Conservation (phyloP, 2,888 invertebrate species). For the Acleris laterana region DNA sequence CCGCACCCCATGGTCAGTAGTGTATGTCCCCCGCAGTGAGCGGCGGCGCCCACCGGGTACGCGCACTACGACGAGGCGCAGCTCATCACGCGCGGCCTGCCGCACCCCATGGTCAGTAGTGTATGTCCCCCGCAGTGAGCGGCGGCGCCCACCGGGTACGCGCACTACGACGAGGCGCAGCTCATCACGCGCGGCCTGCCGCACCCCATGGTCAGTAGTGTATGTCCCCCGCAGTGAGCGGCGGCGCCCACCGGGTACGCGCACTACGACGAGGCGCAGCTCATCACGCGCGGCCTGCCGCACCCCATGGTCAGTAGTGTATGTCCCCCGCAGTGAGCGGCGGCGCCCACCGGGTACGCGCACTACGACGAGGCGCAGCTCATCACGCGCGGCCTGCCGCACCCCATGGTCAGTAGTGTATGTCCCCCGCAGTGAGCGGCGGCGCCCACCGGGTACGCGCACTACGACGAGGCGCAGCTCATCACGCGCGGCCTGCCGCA, state of each 20-base stretch:
- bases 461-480: conserved; percentile 91
- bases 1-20: conserved; percentile 92
- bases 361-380: conserved; percentile 92
- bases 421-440: conserved; percentile 54
- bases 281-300: conserved; percentile 92
- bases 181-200: conserved; percentile 92
- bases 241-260: conserved; percentile 60
- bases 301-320: conserved; percentile 93
- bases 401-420: conserved; percentile 92
- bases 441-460: conserved; percentile 69
- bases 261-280: conserved; percentile 91
- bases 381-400: conserved; percentile 92
- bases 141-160: conserved; percentile 49
- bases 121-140: too few species aligned
- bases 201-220: conserved; percentile 92
- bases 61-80: conserved; percentile 92
- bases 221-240: too few species aligned
- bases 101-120: conserved; percentile 93
- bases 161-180: conserved; percentile 92
- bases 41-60: conserved; percentile 48
- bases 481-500: conserved; percentile 92
- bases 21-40: too few species aligned
- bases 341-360: conserved; percentile 61
- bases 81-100: conserved; percentile 91
- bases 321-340: conserved; percentile 56